Percentiles rank a stretch among this genome's conserved stretches.
phyloP scores from a whole-genome alignment of 1,140 invertebrate species.

The Pogonomyrmex barbatus region DNA sequence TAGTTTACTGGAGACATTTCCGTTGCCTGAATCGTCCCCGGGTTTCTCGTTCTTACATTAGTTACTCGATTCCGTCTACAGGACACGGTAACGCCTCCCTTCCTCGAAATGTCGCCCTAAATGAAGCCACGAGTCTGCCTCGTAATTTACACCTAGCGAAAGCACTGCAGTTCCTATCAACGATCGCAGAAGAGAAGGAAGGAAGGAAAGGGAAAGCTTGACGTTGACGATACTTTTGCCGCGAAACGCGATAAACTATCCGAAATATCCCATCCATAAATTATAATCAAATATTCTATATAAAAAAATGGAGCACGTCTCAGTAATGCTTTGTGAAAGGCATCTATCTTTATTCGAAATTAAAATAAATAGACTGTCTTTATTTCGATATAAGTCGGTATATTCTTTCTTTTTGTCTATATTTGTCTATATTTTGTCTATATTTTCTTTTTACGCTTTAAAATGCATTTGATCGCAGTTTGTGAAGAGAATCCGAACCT shows the following conservation, averaged over 20 bases:
- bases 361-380: not conserved
- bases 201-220: not conserved
- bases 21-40: constrained; percentile 78
- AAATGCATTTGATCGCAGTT: constrained; percentile 5
- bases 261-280: not conserved
- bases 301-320: not conserved
- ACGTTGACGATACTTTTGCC: not conserved
- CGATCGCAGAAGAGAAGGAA: not conserved
- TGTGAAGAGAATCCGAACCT: constrained; percentile 45
- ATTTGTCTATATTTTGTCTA: not conserved
- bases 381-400: not conserved
- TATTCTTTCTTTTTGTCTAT: not conserved
- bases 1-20: constrained; percentile 84
- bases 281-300: not conserved
- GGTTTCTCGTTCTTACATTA: constrained; percentile 77
- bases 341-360: not conserved
- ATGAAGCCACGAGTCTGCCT: constrained; percentile 44
- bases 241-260: not conserved
- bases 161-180: constrained; percentile 5
- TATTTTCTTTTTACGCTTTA: not conserved
- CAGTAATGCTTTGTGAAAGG: not conserved
- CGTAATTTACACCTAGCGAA: constrained; percentile 47
- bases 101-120: constrained; percentile 49
- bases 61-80: constrained; percentile 74
- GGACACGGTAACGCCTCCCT: constrained; percentile 49